phyloP scores from a whole-genome alignment of 2,888 invertebrate species.

The Cheilosia variabilis region DNA sequence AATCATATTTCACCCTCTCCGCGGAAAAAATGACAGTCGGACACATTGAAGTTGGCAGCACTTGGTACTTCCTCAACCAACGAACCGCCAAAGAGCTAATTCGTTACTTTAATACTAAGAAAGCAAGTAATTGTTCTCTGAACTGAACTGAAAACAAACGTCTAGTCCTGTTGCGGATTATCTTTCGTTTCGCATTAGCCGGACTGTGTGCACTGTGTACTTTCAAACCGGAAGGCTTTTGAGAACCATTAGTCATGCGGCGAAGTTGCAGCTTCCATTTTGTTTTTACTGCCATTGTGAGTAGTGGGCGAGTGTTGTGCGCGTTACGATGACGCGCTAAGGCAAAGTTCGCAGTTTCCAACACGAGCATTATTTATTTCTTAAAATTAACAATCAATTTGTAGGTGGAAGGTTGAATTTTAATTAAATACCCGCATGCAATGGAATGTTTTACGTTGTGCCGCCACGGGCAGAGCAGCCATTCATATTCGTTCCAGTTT shows the following conservation, averaged over 20 bases:
- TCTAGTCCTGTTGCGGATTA: slow-evolving; percentile 30
- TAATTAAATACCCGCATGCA: slow-evolving; percentile 36
- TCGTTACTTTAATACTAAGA: neutral
- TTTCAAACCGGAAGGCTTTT: slow-evolving; percentile 70
- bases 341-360: slow-evolving; percentile 30
- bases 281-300: neutral
- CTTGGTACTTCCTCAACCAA: slow-evolving; percentile 13
- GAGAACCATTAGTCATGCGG: slow-evolving; percentile 50
- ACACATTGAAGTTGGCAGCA: slow-evolving; percentile 12
- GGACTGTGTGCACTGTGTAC: slow-evolving; percentile 27
- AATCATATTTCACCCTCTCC: slow-evolving; percentile 27
- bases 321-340: slow-evolving; percentile 31
- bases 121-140: slow-evolving; percentile 30
- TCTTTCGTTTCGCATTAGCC: slow-evolving; percentile 13
- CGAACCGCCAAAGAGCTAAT: neutral
- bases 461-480: slow-evolving; percentile 11
- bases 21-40: slow-evolving; percentile 15
- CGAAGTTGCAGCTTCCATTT: neutral
- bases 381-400: slow-evolving; percentile 52
- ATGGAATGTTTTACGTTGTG: slow-evolving; percentile 24
- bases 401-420: slow-evolving; percentile 55
- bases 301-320: slow-evolving; percentile 13
- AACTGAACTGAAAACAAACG: neutral
- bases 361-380: neutral
- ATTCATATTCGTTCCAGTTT: slow-evolving; percentile 53